Percentiles rank a stretch among this genome's conserved stretches.
Conservation (phyloP, 1,140 invertebrate species). For the Pogonognathellus flavescens region DNA sequence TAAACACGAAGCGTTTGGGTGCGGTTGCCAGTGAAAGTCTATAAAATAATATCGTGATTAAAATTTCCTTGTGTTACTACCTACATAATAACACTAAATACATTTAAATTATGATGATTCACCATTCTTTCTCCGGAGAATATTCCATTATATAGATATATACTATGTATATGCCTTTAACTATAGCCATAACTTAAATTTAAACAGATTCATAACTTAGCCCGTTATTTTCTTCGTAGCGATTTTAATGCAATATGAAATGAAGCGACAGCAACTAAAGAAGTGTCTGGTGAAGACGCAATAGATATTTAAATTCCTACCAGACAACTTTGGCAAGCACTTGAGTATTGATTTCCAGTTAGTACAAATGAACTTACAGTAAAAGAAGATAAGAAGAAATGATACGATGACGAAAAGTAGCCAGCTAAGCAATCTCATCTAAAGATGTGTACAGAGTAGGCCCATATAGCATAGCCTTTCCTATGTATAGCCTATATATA, state of each 20-base stretch:
- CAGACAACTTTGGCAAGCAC: slow-evolving; percentile 31
- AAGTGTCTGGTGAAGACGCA: background rate
- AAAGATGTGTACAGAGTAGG: background rate
- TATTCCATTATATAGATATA: too few species aligned
- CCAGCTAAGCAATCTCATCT: background rate
- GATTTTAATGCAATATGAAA: slow-evolving; percentile 13
- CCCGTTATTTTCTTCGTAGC: slow-evolving; percentile 8
- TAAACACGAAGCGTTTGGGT: slow-evolving; percentile 32
- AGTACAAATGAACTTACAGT: slow-evolving; percentile 43
- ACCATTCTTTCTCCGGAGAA: too few species aligned
- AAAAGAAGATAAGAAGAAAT: slow-evolving; percentile 47
- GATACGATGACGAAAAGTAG: slow-evolving; percentile 20
- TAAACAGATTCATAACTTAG: too few species aligned
- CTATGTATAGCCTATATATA: background rate
- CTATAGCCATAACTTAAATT: too few species aligned
- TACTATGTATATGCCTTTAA: too few species aligned
- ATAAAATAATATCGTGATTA: too few species aligned
- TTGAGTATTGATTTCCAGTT: slow-evolving; percentile 47
- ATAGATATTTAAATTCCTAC: slow-evolving; percentile 14
- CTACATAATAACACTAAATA: too few species aligned
- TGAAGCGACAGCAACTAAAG: background rate
- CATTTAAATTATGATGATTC: too few species aligned
- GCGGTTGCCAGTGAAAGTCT: slow-evolving; percentile 7
- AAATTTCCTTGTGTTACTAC: too few species aligned
- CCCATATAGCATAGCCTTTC: background rate